phyloP scores from a whole-genome alignment of 2,113 vertebrate genomes.

The Cervus canadensis region DNA sequence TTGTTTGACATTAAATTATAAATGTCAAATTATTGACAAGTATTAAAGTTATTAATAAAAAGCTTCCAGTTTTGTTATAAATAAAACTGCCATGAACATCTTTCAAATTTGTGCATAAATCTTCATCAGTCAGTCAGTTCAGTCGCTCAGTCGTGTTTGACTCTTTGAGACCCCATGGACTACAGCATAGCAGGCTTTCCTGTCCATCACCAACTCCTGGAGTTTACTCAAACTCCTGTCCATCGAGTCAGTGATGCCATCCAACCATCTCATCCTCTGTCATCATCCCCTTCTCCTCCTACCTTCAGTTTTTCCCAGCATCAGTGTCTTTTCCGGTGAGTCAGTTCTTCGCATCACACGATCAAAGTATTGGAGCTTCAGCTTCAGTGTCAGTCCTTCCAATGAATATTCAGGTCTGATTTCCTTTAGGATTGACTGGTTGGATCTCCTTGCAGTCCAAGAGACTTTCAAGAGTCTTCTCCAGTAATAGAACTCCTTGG shows the following conservation, averaged over 20 bases:
- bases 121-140: not conserved
- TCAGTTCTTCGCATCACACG: not conserved
- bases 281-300: not conserved
- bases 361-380: not conserved
- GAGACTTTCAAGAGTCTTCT: not conserved
- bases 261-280: not conserved
- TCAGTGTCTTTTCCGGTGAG: not conserved
- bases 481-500: not conserved
- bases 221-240: not conserved
- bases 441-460: not conserved
- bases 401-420: not conserved
- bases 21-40: not conserved
- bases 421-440: not conserved
- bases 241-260: not conserved
- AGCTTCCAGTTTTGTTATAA: not conserved
- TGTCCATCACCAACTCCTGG: not conserved
- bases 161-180: not conserved
- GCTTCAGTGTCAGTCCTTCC: not conserved
- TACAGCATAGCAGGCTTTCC: not conserved
- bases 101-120: not conserved
- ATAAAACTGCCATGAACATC: not conserved
- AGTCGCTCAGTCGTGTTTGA: not conserved
- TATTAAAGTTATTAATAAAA: not conserved
- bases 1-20: constrained; percentile 1
- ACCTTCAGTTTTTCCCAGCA: not conserved